Percentiles rank a stretch among this genome's conserved stretches.
These are phyloP conservation scores for Danaus chrysippus DNA, from an alignment of 2,888 invertebrate species.

Conservation along the genomic window DNA sequence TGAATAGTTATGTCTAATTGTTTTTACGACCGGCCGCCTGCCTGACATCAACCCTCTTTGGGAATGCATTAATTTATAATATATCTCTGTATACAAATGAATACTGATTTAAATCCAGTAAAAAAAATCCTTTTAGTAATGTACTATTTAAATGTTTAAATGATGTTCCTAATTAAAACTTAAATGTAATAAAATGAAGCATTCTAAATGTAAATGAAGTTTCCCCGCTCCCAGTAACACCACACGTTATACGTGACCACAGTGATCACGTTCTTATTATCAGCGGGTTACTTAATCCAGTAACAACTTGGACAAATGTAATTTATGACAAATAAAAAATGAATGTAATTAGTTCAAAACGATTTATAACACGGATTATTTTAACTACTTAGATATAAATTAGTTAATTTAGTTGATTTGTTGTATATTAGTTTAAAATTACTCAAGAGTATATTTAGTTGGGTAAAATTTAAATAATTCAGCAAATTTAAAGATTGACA, in stretches of 20 bases:
- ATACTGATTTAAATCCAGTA: not conserved
- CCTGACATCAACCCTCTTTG: no score
- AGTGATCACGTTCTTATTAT: conserved; percentile 40
- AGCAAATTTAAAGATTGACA: no score
- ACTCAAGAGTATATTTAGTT: no score
- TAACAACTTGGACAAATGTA: conserved; percentile 34
- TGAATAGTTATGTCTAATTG: no score
- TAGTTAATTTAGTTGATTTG: no score
- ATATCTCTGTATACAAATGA: not conserved
- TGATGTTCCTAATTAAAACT: no score
- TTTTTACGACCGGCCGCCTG: no score
- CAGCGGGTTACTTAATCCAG: conserved; percentile 42
- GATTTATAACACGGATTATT: not conserved
- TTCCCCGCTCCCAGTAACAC: conserved; percentile 1
- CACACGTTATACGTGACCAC: conserved; percentile 29
- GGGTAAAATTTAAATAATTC: no score
- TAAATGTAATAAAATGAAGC: no score
- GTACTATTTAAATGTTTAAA: not conserved
- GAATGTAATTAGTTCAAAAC: conserved; percentile 20
- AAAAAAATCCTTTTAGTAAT: not conserved
- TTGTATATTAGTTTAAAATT: no score
- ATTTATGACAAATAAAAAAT: conserved; percentile 19
- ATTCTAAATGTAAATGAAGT: not conserved
- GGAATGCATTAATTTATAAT: no score
- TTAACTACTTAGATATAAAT: not conserved